These are phyloP conservation scores for Hippocampus kuda DNA, from an alignment of 2,797 vertebrate genomes.

Conservation along the genomic window DNA sequence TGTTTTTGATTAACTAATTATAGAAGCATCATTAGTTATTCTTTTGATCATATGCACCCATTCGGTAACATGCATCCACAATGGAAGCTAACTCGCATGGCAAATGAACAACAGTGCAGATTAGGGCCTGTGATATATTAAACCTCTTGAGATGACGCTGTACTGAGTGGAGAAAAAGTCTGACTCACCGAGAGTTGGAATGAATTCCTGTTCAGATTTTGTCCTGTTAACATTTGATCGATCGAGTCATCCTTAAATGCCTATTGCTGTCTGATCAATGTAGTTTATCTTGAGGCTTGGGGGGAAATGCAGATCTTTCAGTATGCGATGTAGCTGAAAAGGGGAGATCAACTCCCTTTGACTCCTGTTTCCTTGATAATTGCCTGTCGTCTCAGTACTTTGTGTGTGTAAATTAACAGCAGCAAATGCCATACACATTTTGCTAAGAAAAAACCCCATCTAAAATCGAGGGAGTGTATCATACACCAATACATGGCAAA, in stretches of 20 bases:
- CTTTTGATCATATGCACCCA: constrained; percentile 6
- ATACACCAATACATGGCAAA: too few species aligned
- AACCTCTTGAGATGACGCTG: background rate
- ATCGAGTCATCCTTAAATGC: background rate
- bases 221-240: background rate
- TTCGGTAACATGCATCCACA: background rate
- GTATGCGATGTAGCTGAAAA: background rate
- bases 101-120: constrained; percentile 5
- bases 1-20: constrained; percentile 12
- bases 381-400: background rate
- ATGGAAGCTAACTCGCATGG: background rate
- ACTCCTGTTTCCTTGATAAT: too few species aligned
- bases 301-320: background rate
- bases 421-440: too few species aligned
- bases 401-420: background rate
- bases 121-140: constrained; percentile 1
- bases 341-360: background rate
- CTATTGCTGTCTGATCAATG: background rate
- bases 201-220: constrained; percentile 1
- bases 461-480: too few species aligned
- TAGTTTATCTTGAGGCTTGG: background rate
- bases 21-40: constrained; percentile 4
- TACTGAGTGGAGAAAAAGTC: background rate
- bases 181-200: background rate
- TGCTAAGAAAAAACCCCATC: too few species aligned